phyloP scores from a whole-genome alignment of 1,140 invertebrate genomes.

The Sitophilus oryzae region DNA sequence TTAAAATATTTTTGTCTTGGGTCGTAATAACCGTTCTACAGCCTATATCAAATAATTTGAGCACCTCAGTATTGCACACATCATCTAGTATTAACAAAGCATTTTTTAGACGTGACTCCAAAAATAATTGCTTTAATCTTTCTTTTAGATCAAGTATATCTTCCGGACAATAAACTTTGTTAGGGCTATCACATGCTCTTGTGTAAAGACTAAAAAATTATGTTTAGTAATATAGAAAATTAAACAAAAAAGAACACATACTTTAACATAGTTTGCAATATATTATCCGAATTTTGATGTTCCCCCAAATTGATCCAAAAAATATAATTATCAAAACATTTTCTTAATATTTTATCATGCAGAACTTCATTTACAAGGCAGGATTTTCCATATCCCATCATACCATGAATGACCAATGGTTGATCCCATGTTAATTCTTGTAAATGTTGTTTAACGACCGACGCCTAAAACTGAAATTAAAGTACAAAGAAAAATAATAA shows the following conservation, averaged over 20 bases:
- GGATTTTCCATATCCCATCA: conserved; percentile 29
- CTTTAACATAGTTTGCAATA: no score
- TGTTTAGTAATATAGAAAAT: no score
- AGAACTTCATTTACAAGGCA: conserved; percentile 27
- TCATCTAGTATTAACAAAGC: conserved; percentile 25
- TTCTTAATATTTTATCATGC: conserved; percentile 15
- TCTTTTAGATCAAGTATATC: no score
- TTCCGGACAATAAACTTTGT: no score
- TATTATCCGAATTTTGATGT: no score
- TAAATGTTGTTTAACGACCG: conserved; percentile 12
- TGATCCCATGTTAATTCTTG: conserved; percentile 8
- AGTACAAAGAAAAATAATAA: no score
- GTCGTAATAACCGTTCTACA: conserved; percentile 24
- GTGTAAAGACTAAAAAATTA: no score
- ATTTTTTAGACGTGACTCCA: conserved; percentile 15
- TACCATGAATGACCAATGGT: conserved; percentile 24
- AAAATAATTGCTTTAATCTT: conserved; percentile 20
- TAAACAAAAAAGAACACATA: no score
- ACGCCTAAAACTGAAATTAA: conserved; percentile 17
- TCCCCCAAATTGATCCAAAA: conserved; percentile 31
- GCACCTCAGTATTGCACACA: conserved; percentile 15
- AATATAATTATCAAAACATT: conserved; percentile 18
- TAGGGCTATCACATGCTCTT: no score
- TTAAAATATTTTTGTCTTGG: conserved; percentile 23
- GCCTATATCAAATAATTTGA: conserved; percentile 20